Percentiles rank a stretch among this genome's conserved stretches.
phyloP scores from a whole-genome alignment of 2,888 invertebrate genomes.

The Helobdella robusta region DNA sequence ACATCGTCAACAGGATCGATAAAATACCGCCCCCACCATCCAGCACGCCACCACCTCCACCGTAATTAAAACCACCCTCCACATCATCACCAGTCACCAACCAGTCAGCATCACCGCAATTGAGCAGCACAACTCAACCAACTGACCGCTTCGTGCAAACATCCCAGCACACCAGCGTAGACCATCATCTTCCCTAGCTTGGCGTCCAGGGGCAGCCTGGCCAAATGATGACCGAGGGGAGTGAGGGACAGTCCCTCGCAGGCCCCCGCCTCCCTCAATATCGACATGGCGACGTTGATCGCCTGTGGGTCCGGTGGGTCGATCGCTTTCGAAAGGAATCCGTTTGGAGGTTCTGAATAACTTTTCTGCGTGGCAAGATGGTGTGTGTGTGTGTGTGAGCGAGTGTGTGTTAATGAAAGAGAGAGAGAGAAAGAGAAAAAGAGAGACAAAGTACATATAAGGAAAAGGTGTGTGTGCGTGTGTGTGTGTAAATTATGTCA shows the following conservation, averaged over 20 bases:
- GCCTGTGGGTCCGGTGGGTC: slow-evolving; percentile 41
- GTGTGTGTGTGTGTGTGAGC: too few relatives aligned
- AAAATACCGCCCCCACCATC: not conserved
- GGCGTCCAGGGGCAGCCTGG: slow-evolving; percentile 45
- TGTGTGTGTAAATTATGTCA: too few relatives aligned
- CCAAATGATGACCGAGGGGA: slow-evolving; percentile 46
- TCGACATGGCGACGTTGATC: slow-evolving; percentile 41
- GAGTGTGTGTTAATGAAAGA: too few relatives aligned
- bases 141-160: slow-evolving; percentile 44
- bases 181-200: slow-evolving; percentile 47
- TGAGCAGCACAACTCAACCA: not conserved
- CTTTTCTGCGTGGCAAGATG: too few relatives aligned
- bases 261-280: slow-evolving; percentile 44
- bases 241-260: slow-evolving; percentile 40
- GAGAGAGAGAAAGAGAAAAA: too few relatives aligned
- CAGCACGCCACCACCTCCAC: not conserved
- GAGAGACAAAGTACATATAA: too few relatives aligned
- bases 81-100: not conserved
- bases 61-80: too few relatives aligned
- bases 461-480: too few relatives aligned
- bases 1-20: not conserved
- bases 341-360: slow-evolving; percentile 42
- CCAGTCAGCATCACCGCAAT: not conserved
- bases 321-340: slow-evolving; percentile 41
- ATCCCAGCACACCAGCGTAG: slow-evolving; percentile 44